Evolutionary conservation across 2,797 vertebrate species (phyloP).

Genomic region (Aselliscus stoliczkanus): DNA sequence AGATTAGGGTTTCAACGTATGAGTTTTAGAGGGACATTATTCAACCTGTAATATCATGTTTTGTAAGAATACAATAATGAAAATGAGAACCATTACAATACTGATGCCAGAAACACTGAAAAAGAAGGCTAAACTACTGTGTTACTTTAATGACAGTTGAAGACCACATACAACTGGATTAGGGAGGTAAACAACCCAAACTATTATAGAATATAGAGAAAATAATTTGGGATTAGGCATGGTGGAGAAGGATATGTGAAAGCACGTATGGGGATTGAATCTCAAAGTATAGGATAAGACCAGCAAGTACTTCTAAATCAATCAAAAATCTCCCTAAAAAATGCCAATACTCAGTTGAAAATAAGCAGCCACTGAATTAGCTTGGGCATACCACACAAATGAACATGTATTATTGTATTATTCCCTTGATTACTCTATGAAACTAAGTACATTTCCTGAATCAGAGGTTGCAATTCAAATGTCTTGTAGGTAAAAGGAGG

Average conservation of each 20-base stretch:
- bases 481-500: neutral
- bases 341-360: neutral
- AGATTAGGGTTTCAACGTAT: neutral
- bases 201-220: neutral
- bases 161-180: neutral
- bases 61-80: neutral
- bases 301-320: neutral
- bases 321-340: neutral
- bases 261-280: neutral
- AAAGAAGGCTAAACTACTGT: neutral
- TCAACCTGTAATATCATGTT: neutral
- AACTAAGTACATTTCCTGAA: neutral
- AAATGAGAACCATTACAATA: neutral
- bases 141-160: neutral
- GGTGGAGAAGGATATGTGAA: neutral
- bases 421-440: neutral
- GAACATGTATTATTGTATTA: neutral
- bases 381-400: neutral
- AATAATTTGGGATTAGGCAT: neutral
- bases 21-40: neutral
- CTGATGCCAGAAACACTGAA: neutral
- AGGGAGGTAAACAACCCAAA: neutral
- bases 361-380: neutral
- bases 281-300: neutral
- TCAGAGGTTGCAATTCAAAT: neutral